These are phyloP conservation scores for Hydropsyche tenuis DNA, from an alignment of 1,140 invertebrate species.

Conservation along the genomic window DNA sequence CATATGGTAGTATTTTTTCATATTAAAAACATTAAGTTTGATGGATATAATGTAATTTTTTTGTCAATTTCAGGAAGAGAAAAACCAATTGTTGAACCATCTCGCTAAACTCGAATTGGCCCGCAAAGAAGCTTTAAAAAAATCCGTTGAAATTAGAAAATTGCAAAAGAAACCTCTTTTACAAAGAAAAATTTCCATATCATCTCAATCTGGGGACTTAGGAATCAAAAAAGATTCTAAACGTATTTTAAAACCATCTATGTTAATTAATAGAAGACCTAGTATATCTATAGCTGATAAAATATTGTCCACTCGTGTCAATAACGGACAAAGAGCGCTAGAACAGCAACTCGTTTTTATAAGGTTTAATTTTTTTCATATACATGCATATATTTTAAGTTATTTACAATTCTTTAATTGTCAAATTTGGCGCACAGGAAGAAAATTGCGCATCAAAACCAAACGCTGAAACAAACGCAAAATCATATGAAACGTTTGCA, in stretches of 20 bases:
- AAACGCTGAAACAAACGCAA: conserved; percentile 57
- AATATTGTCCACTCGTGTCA: conserved; percentile 50
- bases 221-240: conserved; percentile 19
- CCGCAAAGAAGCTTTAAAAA: not conserved
- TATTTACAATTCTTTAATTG: not conserved
- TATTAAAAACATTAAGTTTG: not conserved
- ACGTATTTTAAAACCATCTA: not conserved
- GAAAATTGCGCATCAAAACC: conserved; percentile 58
- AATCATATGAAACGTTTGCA: conserved; percentile 56
- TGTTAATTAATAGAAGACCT: conserved; percentile 48
- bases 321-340: conserved; percentile 52
- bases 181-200: not conserved
- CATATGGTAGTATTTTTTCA: not conserved
- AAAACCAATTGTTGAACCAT: not conserved
- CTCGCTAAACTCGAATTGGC: not conserved
- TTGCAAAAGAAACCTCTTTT: conserved; percentile 6
- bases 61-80: not conserved
- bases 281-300: not conserved
- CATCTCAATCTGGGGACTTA: not conserved
- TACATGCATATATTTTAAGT: not conserved
- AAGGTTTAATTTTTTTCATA: conserved; percentile 51
- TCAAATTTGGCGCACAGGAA: conserved; percentile 53
- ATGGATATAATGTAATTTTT: not conserved
- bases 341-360: conserved; percentile 57
- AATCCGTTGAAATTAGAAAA: not conserved